Conservation (phyloP, 2,888 invertebrate genomes). For the Sinhomidia bicolor region DNA sequence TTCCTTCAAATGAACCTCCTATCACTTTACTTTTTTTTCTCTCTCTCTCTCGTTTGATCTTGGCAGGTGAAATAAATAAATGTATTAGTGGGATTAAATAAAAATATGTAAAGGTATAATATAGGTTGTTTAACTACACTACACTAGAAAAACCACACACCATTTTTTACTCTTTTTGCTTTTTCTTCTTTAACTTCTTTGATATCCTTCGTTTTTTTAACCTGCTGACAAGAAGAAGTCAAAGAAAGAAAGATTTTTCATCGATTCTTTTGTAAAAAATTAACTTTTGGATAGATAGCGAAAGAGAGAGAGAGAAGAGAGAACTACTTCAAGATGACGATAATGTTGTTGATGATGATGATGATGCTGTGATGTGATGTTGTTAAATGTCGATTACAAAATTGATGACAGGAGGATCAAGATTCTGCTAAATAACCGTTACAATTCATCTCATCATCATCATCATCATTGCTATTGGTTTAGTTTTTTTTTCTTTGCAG, state of each 20-base stretch:
- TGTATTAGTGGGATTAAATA: neutral
- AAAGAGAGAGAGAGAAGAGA: too few species aligned
- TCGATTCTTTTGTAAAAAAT: conserved; percentile 9
- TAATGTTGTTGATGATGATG: neutral
- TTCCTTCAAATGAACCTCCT: neutral
- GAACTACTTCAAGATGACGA: neutral
- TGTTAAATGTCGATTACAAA: conserved; percentile 67
- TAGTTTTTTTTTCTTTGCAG: neutral
- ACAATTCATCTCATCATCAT: conserved; percentile 38
- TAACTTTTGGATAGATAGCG: neutral
- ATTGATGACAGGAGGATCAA: conserved; percentile 66
- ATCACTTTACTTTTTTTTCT: conserved; percentile 16
- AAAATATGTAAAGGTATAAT: too few species aligned
- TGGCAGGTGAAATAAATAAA: conserved; percentile 24
- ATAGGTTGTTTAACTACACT: too few species aligned
- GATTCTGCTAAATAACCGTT: conserved; percentile 65
- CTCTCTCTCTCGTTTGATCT: neutral
- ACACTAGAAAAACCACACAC: too few species aligned
- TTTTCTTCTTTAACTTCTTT: too few species aligned
- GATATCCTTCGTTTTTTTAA: neutral
- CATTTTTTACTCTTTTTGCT: too few species aligned
- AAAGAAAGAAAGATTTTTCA: conserved; percentile 15
- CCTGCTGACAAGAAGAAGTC: conserved; percentile 33
- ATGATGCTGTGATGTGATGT: conserved; percentile 15
- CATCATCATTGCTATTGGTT: neutral